Evolutionary conservation across 2,113 vertebrate species (phyloP).

Genomic region (Hypocryptadius cinnamomeus): DNA sequence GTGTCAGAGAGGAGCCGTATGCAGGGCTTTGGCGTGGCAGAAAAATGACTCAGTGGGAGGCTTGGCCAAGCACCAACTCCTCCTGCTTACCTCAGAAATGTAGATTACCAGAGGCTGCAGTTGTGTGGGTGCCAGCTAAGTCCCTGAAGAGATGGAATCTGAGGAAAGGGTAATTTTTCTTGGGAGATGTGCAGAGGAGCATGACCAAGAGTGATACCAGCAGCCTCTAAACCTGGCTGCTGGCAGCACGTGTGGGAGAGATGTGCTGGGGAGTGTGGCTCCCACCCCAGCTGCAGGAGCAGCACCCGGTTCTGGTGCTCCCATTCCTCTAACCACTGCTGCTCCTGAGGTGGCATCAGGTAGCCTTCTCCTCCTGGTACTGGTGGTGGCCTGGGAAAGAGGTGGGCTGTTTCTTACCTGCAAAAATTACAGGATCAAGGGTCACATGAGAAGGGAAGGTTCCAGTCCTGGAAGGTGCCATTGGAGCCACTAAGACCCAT

Average conservation of each 20-base stretch:
- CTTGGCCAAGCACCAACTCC: not conserved
- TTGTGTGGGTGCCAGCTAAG: not conserved
- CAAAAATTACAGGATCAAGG: not conserved
- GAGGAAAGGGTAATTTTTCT: not conserved
- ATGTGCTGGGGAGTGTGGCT: not conserved
- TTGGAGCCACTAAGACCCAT: not conserved
- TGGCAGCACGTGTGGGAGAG: not conserved
- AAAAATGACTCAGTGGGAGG: not conserved
- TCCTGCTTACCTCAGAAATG: not conserved
- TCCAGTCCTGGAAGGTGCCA: not conserved
- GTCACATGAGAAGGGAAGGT: accelerated
- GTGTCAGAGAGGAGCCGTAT: not conserved
- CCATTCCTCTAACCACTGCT: not conserved
- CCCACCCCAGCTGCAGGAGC: not conserved
- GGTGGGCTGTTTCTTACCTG: not conserved
- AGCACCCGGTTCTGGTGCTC: not conserved
- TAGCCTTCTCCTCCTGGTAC: not conserved
- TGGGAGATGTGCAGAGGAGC: not conserved
- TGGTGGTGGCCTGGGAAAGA: not conserved
- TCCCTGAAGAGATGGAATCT: not conserved
- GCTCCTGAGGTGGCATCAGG: not conserved
- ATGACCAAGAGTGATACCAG: not conserved
- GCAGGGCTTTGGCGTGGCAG: not conserved
- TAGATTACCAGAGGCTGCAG: not conserved
- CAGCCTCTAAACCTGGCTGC: not conserved